Conservation (phyloP, 2,888 invertebrate genomes). For the Cheilosia grossa region DNA sequence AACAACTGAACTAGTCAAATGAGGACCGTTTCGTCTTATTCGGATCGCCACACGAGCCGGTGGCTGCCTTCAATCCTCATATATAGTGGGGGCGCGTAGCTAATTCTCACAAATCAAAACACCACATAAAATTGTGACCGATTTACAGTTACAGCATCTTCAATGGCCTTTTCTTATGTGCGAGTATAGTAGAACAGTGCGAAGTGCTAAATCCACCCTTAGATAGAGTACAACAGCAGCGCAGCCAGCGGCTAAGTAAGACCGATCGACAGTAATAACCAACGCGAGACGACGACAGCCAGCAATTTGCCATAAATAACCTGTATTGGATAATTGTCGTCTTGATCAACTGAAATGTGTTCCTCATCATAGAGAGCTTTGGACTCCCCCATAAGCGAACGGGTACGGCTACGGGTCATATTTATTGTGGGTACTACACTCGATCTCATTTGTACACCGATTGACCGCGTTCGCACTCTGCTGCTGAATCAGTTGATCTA, state of each 20-base stretch:
- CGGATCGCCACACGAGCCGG: conserved; percentile 30
- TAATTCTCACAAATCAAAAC: conserved; percentile 36
- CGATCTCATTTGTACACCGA: conserved; percentile 12
- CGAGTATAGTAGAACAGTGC: background rate
- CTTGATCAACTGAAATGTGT: conserved; percentile 58
- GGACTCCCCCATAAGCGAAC: conserved; percentile 38
- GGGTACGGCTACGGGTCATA: conserved; percentile 18
- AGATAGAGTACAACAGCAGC: background rate
- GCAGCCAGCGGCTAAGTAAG: background rate
- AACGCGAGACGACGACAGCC: conserved; percentile 16
- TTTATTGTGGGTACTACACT: conserved; percentile 1
- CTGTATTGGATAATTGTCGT: conserved; percentile 72
- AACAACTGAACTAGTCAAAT: conserved; percentile 76
- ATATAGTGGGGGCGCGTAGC: background rate
- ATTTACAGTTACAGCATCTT: conserved; percentile 42
- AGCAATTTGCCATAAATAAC: conserved; percentile 66
- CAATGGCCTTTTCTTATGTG: conserved; percentile 20
- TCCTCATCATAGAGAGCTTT: conserved; percentile 35
- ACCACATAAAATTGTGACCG: conserved; percentile 10
- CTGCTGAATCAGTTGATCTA: background rate
- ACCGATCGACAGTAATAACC: conserved; percentile 12
- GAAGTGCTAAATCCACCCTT: conserved; percentile 46
- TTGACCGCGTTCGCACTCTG: conserved; percentile 41
- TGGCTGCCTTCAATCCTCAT: background rate
- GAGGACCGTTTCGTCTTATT: conserved; percentile 76